A percentile compares a stretch with the other conserved stretches of the same genome.
Evolutionary conservation across 2,113 vertebrate genomes (phyloP).

Genomic region (Sinosuthora webbiana): DNA sequence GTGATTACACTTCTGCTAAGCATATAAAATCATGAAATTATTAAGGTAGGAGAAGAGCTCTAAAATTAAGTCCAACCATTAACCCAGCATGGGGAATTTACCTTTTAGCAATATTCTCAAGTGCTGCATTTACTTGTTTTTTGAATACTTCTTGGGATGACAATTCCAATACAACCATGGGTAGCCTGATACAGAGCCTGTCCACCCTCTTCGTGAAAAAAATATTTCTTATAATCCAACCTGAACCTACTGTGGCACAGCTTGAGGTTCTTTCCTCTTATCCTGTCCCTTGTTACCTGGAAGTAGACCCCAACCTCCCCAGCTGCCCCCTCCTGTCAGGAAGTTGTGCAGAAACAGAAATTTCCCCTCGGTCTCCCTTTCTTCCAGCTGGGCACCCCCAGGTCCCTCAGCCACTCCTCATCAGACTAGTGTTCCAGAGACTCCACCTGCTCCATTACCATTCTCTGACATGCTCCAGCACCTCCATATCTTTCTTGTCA

Average conservation of each 20-base stretch:
- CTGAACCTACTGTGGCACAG: not conserved
- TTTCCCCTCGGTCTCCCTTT: not conserved
- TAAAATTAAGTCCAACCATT: not conserved
- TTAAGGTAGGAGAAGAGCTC: not conserved
- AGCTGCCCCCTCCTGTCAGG: accelerated
- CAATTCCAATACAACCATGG: not conserved
- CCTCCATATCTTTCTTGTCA: not conserved
- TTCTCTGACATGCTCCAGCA: not conserved
- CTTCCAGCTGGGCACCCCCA: not conserved
- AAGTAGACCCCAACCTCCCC: accelerated
- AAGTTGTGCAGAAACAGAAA: not conserved
- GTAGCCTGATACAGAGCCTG: too few relatives aligned
- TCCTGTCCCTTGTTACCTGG: not conserved
- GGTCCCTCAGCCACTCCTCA: accelerated
- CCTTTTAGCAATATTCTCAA: not conserved
- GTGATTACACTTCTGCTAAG: not conserved
- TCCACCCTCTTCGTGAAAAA: not conserved
- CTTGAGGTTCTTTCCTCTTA: not conserved
- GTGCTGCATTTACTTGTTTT: not conserved
- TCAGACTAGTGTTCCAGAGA: not conserved
- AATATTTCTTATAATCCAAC: not conserved
- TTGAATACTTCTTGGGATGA: too few relatives aligned
- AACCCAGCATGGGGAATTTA: not conserved
- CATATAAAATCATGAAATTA: not conserved
- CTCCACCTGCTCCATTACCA: accelerated